phyloP scores from a whole-genome alignment of 2,888 invertebrate genomes.

The Drosophila sordidula region DNA sequence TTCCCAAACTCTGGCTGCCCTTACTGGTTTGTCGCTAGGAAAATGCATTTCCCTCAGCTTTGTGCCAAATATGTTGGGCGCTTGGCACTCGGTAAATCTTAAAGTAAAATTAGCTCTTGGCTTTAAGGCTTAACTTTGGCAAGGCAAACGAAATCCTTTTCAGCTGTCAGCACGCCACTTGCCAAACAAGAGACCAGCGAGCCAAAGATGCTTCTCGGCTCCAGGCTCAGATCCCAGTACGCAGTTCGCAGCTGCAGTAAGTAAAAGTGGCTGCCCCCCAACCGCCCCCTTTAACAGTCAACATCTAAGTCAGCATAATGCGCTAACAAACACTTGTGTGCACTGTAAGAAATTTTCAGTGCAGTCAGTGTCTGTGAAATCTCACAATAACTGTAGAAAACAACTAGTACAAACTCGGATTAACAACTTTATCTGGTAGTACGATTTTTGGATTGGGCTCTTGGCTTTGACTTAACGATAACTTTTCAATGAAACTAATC shows the following conservation, averaged over 20 bases:
- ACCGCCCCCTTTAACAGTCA: constrained; percentile 9
- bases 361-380: constrained; percentile 3
- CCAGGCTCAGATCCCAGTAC: background rate
- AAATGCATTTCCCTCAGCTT: constrained; percentile 49
- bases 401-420: constrained; percentile 25
- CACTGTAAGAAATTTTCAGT: constrained; percentile 40
- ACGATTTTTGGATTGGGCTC: constrained; percentile 10
- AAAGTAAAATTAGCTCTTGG: constrained; percentile 79
- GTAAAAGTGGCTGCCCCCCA: constrained; percentile 67
- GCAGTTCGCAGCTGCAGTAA: constrained; percentile 60
- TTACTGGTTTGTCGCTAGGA: background rate
- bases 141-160: constrained; percentile 77
- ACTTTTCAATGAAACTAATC: constrained; percentile 17
- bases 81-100: constrained; percentile 66
- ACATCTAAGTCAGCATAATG: constrained; percentile 78
- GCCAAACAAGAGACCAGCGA: constrained; percentile 69
- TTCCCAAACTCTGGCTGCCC: background rate
- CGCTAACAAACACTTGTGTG: constrained; percentile 75
- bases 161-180: constrained; percentile 81
- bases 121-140: constrained; percentile 81
- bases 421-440: constrained; percentile 29
- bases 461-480: background rate
- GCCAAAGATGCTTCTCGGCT: constrained; percentile 20
- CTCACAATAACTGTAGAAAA: constrained; percentile 12
- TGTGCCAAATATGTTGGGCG: constrained; percentile 54